Base-by-base conservation (phyloP, 2,888 invertebrate genomes). In the Syritta pipiens region DNA sequence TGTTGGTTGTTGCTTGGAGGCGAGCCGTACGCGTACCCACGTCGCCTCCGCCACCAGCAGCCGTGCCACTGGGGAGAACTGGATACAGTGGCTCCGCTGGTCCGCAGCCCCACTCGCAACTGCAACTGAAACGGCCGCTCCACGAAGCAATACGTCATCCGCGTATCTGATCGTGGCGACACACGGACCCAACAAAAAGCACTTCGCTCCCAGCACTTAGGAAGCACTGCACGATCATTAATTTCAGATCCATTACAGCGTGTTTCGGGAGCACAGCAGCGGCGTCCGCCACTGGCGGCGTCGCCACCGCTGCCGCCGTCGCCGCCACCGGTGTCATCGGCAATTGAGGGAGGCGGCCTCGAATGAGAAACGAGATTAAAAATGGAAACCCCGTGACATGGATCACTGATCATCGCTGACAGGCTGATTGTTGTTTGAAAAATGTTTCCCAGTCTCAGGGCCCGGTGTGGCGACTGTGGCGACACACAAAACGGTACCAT, bases 191-290 rank as follows among this genome's bases (percentile, higher is more conserved):
- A 63, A 53, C 48, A 65, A 37, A 76, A 71, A 71, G 28, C 40
- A 35, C 37, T 26, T 57, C 44, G 35, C 62, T 26, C n/a, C 26
- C 37, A 71, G 72, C 77, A 79, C 77, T 79, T 79, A 74, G 62
- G 67, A 79, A 68, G 67, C 79, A 68, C 35, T 79, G 79, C 79
- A 79, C 79, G 79, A 79, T 74, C 79, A 79, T 79, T 79, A 79
- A 79, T 79, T 79, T 79, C 79, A 30, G 79, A 79, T 79, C 79
- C 79, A 79, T 79, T 79, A 79, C 79, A 79, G 74, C 79, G 79
- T 79, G 79, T 79, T 74, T 79, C 79, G 79, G 79, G 79, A 74
- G 79, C 79, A 77, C 53, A 55, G 30, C 49, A 49, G 35, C 46
- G 46, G 35, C n/a, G n/a, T n/a, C n/a, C n/a, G n/a, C n/a, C n/a